These are phyloP conservation scores for Odontomachus brunneus DNA, from an alignment of 1,140 invertebrate species.

Conservation along the genomic window DNA sequence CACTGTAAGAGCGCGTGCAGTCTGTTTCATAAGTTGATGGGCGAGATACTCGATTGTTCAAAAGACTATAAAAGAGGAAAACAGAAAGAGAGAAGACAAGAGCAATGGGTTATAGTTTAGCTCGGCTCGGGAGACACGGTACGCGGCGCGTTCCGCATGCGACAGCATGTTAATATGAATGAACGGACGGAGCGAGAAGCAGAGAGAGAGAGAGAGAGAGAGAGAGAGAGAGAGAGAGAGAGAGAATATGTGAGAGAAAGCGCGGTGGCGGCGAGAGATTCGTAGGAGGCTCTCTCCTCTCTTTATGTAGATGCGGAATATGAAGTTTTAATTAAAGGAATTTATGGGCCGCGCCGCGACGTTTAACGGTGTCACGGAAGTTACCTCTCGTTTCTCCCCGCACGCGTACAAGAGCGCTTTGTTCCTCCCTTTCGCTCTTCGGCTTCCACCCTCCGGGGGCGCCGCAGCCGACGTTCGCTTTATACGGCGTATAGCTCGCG, in stretches of 20 bases:
- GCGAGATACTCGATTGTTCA: no score
- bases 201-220: no score
- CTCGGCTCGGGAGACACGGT: not conserved
- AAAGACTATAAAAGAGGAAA: no score
- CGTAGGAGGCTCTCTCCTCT: slow-evolving; percentile 62
- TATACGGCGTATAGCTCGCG: slow-evolving; percentile 5
- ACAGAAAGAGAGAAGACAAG: not conserved
- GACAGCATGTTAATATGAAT: slow-evolving; percentile 69
- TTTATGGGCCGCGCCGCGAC: slow-evolving; percentile 69
- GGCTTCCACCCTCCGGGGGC: not conserved
- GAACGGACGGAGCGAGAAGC: slow-evolving; percentile 46
- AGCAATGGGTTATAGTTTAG: slow-evolving; percentile 2
- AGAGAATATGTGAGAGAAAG: no score
- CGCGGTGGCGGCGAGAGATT: slow-evolving; percentile 26
- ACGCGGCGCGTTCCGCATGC: slow-evolving; percentile 8
- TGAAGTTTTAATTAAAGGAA: slow-evolving; percentile 76
- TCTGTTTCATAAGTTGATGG: no score
- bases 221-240: no score
- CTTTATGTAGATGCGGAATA: slow-evolving; percentile 71
- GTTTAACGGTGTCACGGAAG: slow-evolving; percentile 67
- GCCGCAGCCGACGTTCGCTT: slow-evolving; percentile 38
- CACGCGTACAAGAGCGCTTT: slow-evolving; percentile 14
- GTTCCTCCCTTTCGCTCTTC: slow-evolving; percentile 43
- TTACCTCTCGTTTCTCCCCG: slow-evolving; percentile 58
- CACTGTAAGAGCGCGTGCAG: no score